These are phyloP conservation scores for Thamnophis elegans DNA, from an alignment of 2,797 vertebrate genomes.

Conservation along the genomic window DNA sequence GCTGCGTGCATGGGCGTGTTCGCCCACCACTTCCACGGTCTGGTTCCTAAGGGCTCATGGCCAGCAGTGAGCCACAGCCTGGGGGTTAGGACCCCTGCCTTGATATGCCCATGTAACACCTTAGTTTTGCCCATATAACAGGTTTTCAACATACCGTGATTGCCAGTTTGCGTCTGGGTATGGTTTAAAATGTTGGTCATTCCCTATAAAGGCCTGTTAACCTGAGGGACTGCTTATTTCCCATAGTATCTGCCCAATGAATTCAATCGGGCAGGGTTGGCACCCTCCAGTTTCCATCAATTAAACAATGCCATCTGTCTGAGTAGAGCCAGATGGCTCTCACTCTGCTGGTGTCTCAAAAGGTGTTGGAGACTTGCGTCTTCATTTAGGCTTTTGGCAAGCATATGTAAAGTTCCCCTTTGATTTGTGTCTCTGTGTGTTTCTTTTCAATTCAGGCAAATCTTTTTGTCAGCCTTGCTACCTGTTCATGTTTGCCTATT, in stretches of 20 bases:
- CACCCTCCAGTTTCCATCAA: not conserved
- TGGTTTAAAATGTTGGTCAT: not conserved
- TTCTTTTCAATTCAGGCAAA: not conserved
- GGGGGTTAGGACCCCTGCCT: too few species aligned
- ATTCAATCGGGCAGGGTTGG: not conserved
- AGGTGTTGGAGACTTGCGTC: not conserved
- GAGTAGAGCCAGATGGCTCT: not conserved
- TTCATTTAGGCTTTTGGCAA: not conserved
- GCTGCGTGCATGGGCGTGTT: too few species aligned
- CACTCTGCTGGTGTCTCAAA: not conserved
- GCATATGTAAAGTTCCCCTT: not conserved
- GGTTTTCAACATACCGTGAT: not conserved
- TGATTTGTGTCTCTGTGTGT: not conserved
- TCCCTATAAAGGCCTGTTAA: not conserved
- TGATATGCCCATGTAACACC: not conserved
- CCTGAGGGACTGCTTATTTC: not conserved
- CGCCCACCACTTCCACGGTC: too few species aligned
- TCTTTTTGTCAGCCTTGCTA: not conserved
- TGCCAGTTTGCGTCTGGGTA: not conserved
- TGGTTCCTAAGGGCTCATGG: too few species aligned
- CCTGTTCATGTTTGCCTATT: not conserved
- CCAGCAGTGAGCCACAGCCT: too few species aligned
- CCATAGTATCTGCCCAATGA: not conserved
- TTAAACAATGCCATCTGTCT: not conserved
- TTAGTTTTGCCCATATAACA: not conserved